phyloP scores from a whole-genome alignment of 2,113 vertebrate genomes.

The Myotis brandtii region DNA sequence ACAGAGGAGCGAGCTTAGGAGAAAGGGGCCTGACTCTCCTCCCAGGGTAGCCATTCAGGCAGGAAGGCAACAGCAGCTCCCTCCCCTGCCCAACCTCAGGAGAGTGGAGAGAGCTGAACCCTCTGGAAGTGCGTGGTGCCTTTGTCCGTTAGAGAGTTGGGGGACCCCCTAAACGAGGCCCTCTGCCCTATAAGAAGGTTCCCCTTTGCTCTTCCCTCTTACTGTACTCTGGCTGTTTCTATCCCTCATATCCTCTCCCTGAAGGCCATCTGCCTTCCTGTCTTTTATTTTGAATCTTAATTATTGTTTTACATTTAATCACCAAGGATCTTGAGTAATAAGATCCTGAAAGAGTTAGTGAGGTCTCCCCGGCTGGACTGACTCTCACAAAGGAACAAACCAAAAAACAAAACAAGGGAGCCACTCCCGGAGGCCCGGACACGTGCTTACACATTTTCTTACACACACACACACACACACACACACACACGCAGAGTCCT shows the following conservation, averaged over 20 bases:
- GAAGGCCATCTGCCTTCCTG: constrained; percentile 55
- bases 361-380: constrained; percentile 35
- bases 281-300: constrained; percentile 4
- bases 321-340: constrained; percentile 62
- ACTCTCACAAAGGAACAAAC: constrained; percentile 52
- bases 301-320: constrained; percentile 72
- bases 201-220: neutral
- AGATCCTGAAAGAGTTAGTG: constrained; percentile 61
- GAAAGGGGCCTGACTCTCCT: neutral
- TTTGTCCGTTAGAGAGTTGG: neutral
- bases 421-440: neutral
- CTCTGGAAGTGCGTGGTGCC: neutral
- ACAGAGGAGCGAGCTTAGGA: neutral
- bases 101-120: neutral
- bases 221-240: neutral
- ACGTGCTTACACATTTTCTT: neutral
- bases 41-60: neutral
- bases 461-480: neutral
- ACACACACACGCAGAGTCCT: neutral
- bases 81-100: neutral
- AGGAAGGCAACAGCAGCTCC: neutral
- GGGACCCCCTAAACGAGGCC: neutral
- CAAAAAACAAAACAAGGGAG: constrained; percentile 42
- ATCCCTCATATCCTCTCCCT: neutral
- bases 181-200: neutral